A percentile compares a stretch with the other conserved stretches of the same genome.
phyloP scores from a whole-genome alignment of 2,797 vertebrate genomes.

The Staurois parvus region DNA sequence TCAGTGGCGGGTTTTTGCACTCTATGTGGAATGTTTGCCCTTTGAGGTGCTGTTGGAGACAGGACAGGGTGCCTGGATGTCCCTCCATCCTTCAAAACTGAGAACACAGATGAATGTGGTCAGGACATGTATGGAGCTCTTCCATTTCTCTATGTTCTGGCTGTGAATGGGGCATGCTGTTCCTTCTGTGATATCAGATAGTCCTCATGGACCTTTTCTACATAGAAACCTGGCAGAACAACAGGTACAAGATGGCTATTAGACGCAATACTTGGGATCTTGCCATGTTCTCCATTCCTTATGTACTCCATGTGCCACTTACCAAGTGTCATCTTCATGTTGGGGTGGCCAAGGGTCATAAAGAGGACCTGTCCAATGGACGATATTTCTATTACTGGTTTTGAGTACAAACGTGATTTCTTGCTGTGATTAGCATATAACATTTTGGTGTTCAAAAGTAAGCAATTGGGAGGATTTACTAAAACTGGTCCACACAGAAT shows the following conservation, averaged over 20 bases:
- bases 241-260: conserved; percentile 10
- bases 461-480: too few relatives aligned
- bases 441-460: too few relatives aligned
- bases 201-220: background rate
- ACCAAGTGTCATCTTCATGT: background rate
- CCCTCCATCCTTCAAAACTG: background rate
- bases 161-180: background rate
- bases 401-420: too few relatives aligned
- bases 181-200: background rate
- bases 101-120: too few relatives aligned
- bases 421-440: too few relatives aligned
- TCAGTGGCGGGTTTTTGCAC: too few relatives aligned
- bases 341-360: background rate
- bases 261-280: background rate
- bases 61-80: background rate
- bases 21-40: background rate
- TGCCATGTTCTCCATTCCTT: background rate
- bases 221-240: conserved; percentile 23
- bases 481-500: too few relatives aligned
- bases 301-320: background rate
- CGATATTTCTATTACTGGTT: too few relatives aligned
- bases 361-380: background rate
- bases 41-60: background rate
- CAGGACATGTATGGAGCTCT: too few relatives aligned
- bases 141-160: background rate